These are phyloP conservation scores for Hafferia zeledoni DNA, from an alignment of 2,797 vertebrate genomes.

Conservation along the genomic window DNA sequence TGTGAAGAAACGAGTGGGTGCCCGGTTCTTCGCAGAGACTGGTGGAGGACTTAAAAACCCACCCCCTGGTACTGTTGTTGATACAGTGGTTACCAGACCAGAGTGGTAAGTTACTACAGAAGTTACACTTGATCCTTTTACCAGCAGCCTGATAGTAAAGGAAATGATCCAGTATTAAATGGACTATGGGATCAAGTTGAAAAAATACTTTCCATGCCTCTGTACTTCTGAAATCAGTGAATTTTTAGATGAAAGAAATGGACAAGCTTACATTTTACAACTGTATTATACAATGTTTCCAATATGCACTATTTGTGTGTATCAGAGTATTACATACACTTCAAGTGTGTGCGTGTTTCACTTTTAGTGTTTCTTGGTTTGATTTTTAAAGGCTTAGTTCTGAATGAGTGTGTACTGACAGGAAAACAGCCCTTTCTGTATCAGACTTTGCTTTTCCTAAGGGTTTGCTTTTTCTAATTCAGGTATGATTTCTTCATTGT, in stretches of 20 bases:
- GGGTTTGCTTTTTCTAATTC: neutral
- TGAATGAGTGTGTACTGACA: neutral
- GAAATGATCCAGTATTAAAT: accelerated
- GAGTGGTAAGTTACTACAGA: constrained; percentile 84
- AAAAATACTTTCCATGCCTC: accelerated
- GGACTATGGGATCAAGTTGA: neutral
- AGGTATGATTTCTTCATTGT: constrained; percentile 97
- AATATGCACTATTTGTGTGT: neutral
- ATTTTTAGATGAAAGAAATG: neutral
- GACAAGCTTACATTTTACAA: neutral
- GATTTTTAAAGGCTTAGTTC: neutral
- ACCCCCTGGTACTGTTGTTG: constrained; percentile 91
- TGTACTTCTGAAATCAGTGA: neutral
- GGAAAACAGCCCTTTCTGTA: neutral
- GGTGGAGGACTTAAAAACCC: constrained; percentile 84
- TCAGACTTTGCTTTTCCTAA: neutral
- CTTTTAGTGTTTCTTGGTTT: neutral
- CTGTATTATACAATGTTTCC: neutral
- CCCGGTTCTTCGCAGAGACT: constrained; percentile 85
- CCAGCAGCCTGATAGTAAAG: neutral
- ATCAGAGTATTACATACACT: neutral
- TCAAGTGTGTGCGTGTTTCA: neutral
- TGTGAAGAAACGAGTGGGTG: constrained; percentile 90
- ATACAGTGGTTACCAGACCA: constrained; percentile 89
- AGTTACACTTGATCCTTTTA: neutral